Percentiles rank a stretch among this genome's conserved stretches.
Conservation (phyloP, 2,888 invertebrate species). For the Acrobasis repandana region DNA sequence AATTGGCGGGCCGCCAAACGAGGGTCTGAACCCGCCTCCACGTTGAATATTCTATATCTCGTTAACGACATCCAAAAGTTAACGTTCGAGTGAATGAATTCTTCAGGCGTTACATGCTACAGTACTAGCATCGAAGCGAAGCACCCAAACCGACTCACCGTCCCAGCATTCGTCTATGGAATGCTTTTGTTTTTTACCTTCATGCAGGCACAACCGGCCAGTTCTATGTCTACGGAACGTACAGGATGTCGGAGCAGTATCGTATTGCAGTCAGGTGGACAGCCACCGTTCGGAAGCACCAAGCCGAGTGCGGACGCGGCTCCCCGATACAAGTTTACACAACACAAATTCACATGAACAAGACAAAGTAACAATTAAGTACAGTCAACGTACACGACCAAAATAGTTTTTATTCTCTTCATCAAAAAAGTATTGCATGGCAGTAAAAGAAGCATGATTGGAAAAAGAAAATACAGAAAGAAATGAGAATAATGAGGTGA, state of each 20-base stretch:
- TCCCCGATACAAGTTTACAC: conserved; percentile 69
- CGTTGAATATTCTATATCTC: conserved; percentile 21
- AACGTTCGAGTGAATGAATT: conserved; percentile 43
- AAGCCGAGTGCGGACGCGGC: conserved; percentile 78
- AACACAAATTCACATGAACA: conserved; percentile 83
- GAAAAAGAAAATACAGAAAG: conserved; percentile 49
- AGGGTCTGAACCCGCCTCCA: conserved; percentile 27
- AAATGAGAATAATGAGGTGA: conserved; percentile 52
- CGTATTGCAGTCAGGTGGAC: conserved; percentile 64
- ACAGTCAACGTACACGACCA: conserved; percentile 78
- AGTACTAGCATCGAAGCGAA: conserved; percentile 48
- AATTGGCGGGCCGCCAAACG: conserved; percentile 47
- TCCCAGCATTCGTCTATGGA: conserved; percentile 74
- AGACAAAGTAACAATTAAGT: conserved; percentile 71
- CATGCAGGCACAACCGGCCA: conserved; percentile 70
- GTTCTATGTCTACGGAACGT: conserved; percentile 73
- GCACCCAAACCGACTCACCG: conserved; percentile 71
- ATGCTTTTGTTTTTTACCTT: conserved; percentile 65
- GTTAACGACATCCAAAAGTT: conserved; percentile 48
- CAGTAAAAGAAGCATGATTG: conserved; percentile 69
- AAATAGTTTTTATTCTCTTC: conserved; percentile 77
- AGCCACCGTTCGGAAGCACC: conserved; percentile 70
- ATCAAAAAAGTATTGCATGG: conserved; percentile 57
- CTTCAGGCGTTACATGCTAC: conserved; percentile 27
- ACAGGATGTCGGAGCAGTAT: conserved; percentile 59